Evolutionary conservation across 2,888 invertebrate species (phyloP).

Genomic region (Trilocha varians): DNA sequence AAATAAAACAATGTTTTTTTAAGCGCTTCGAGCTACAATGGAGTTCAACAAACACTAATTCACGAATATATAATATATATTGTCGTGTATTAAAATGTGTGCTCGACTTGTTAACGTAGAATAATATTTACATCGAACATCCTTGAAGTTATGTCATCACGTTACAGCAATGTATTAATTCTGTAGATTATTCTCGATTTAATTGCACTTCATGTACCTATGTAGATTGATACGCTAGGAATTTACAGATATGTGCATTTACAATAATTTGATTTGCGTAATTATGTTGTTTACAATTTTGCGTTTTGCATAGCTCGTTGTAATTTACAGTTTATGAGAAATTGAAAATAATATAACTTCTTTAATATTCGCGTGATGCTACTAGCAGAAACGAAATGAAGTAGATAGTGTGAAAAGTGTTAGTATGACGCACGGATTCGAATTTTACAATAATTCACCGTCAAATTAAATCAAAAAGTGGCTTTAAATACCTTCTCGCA

Average conservation of each 20-base stretch:
- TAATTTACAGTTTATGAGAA: too few species aligned
- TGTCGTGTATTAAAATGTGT: background rate
- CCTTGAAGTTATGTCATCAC: slow-evolving; percentile 6
- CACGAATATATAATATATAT: background rate
- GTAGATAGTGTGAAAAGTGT: too few species aligned
- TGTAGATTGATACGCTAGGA: background rate
- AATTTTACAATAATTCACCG: too few species aligned
- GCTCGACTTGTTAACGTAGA: background rate
- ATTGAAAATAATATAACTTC: too few species aligned
- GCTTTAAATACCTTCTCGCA: too few species aligned
- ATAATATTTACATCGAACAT: slow-evolving; percentile 3
- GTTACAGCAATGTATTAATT: slow-evolving; percentile 2
- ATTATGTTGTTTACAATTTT: background rate
- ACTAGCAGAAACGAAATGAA: too few species aligned
- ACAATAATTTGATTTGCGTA: background rate
- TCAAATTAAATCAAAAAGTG: too few species aligned
- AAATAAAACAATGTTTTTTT: background rate
- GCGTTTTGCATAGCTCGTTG: background rate
- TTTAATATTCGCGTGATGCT: too few species aligned
- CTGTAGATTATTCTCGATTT: background rate
- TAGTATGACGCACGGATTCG: too few species aligned
- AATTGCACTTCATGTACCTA: background rate
- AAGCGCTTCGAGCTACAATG: background rate
- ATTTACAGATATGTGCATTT: background rate
- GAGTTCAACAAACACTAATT: background rate